Conservation (phyloP, 2,888 invertebrate species). For the Cheilosia variabilis region DNA sequence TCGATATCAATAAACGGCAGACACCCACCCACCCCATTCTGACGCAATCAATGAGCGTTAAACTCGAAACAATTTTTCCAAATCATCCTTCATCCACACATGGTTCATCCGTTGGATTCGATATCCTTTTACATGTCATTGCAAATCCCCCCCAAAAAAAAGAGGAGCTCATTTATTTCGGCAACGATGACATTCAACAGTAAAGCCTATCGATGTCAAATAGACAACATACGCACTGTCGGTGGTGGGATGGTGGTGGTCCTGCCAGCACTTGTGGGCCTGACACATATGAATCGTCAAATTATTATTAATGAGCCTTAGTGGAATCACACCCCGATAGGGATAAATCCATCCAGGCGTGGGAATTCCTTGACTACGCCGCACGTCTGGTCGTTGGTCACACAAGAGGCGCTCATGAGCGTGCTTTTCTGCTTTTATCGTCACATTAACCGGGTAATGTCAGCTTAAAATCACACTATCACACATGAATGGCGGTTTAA, state of each 20-base stretch:
- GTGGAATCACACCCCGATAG: neutral
- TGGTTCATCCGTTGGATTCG: neutral
- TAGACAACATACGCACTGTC: neutral
- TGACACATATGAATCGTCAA: constrained; percentile 19
- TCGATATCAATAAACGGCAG: constrained; percentile 11
- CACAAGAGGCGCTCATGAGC: too few relatives aligned
- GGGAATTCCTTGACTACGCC: too few relatives aligned
- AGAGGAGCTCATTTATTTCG: constrained; percentile 3
- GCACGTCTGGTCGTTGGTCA: too few relatives aligned
- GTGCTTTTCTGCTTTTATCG: too few relatives aligned
- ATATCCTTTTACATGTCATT: constrained; percentile 17
- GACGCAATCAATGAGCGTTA: constrained; percentile 17
- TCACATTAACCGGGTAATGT: too few relatives aligned
- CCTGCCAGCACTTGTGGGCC: neutral
- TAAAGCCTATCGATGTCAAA: constrained; percentile 37
- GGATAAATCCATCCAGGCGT: too few relatives aligned
- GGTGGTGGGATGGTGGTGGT: neutral
- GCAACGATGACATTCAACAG: constrained; percentile 11
- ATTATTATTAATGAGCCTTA: constrained; percentile 12
- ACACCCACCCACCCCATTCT: neutral
- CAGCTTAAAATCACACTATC: too few relatives aligned
- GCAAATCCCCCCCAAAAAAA: constrained; percentile 24
- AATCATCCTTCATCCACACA: constrained; percentile 37
- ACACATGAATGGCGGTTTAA: too few relatives aligned
- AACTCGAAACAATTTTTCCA: constrained; percentile 38